phyloP scores from a whole-genome alignment of 1,140 invertebrate genomes.

The Bombus superbus region DNA sequence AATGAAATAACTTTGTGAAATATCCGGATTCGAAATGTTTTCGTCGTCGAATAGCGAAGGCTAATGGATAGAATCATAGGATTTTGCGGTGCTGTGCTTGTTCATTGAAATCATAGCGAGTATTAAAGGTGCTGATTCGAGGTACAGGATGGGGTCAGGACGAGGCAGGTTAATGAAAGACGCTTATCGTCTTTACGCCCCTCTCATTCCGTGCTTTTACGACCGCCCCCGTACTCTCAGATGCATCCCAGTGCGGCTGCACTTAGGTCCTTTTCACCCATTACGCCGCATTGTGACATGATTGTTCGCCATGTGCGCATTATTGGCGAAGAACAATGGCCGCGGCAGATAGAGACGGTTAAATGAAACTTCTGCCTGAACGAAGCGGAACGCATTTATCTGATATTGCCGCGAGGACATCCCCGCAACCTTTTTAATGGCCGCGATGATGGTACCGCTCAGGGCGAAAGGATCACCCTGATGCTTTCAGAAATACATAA shows the following conservation, averaged over 20 bases:
- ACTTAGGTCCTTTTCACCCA: slow-evolving; percentile 32
- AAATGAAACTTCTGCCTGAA: slow-evolving; percentile 17
- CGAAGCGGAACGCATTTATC: background rate
- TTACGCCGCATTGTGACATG: slow-evolving; percentile 33
- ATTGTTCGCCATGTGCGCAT: slow-evolving; percentile 31
- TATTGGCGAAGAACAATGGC: slow-evolving; percentile 42
- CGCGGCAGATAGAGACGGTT: slow-evolving; percentile 8
- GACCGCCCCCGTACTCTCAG: background rate
- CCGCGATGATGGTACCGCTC: background rate
- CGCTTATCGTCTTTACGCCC: slow-evolving; percentile 42
- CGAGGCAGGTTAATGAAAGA: slow-evolving; percentile 35
- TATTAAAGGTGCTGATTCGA: slow-evolving; percentile 5
- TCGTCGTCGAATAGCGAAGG: too few relatives aligned
- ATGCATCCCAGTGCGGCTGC: slow-evolving; percentile 21
- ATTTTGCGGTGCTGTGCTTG: background rate
- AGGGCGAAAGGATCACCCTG: background rate
- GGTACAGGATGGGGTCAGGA: background rate
- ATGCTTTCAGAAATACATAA: background rate
- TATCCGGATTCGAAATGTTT: too few relatives aligned
- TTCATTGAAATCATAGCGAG: slow-evolving; percentile 1
- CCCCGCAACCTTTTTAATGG: slow-evolving; percentile 9
- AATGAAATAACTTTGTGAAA: too few relatives aligned
- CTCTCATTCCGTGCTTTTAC: slow-evolving; percentile 29
- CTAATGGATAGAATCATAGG: background rate
- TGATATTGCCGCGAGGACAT: background rate